Conservation (phyloP, 1,140 invertebrate genomes). For the Formica exsecta region DNA sequence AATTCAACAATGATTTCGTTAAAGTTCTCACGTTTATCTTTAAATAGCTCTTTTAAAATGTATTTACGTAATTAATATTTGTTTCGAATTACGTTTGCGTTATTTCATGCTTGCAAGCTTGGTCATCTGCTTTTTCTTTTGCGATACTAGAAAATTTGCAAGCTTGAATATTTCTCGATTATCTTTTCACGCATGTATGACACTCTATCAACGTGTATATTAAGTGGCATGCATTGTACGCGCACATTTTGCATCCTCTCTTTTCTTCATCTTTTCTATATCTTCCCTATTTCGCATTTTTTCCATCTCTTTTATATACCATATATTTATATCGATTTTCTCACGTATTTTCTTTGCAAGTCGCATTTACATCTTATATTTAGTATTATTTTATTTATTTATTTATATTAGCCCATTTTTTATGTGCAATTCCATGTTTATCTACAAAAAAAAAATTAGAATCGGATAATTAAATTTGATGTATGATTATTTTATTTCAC, state of each 20-base stretch:
- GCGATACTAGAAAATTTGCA: constrained; percentile 62
- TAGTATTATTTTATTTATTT: neutral
- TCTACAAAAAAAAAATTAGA: neutral
- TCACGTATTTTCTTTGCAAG: neutral
- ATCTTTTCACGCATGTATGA: neutral
- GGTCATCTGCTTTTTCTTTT: constrained; percentile 76
- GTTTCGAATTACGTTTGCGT: constrained; percentile 20
- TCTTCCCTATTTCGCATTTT: neutral
- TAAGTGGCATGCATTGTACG: constrained; percentile 23
- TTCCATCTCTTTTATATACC: neutral
- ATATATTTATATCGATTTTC: neutral
- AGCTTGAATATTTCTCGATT: constrained; percentile 41
- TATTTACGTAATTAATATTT: constrained; percentile 33
- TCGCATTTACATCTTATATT: constrained; percentile 6
- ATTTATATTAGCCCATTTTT: neutral
- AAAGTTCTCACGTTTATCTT: constrained; percentile 14
- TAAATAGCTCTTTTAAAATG: constrained; percentile 35
- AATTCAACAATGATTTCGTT: constrained; percentile 27
- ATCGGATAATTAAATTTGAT: neutral
- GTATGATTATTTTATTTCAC: neutral
- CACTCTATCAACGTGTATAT: neutral
- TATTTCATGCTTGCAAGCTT: constrained; percentile 69
- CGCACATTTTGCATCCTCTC: neutral
- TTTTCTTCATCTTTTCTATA: constrained; percentile 1
- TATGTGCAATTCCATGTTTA: neutral